Evolutionary conservation across 1,140 invertebrate species (phyloP), one percentile per base, ranked within the genome.

Genomic region (Lerema accius): DNA sequence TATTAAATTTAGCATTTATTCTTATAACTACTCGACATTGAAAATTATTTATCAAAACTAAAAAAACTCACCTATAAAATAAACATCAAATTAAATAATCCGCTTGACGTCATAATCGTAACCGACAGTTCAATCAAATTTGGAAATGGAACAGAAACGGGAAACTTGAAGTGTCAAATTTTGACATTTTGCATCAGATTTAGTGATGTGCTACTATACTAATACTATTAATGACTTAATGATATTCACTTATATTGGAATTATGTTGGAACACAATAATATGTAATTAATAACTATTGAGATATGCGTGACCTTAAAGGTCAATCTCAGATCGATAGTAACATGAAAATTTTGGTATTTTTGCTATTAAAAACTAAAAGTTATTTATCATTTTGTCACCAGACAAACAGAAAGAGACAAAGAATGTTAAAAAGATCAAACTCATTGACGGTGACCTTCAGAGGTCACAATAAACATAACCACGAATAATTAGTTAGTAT

Each of bases 391-490:
- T n/a, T n/a, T n/a, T n/a, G n/a, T n/a, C n/a, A n/a, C n/a, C n/a
- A n/a, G n/a, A n/a, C n/a, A 2, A 39, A 39, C 13, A 7, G 40
- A 23, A 23, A 23, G 19, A 23, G 5, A 23, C 19, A 23, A 63
- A 63, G 45, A 49, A 45, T 60, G 39, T 53, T 51, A 69, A n/a
- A n/a, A n/a, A n/a, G n/a, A n/a, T n/a, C n/a, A n/a, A n/a, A n/a
- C n/a, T n/a, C 67, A 64, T 71, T 85, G 76, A 84, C 84, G 73
- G 65, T 84, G 81, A 88, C 85, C 85, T 88, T 88, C 75, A 82
- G 61, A 76, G 84, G 83, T 86, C 82, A 81, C 28, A n/a, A n/a
- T n/a, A 77, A 75, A 65, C 66, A 65, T 51, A 3, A 23, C 5
- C 5, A 23, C 19, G 5, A 23, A 23, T 23, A 23, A 23, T 15